These are phyloP conservation scores for Linnaemya tessellans DNA, from an alignment of 2,888 invertebrate genomes.

Conservation along the genomic window DNA sequence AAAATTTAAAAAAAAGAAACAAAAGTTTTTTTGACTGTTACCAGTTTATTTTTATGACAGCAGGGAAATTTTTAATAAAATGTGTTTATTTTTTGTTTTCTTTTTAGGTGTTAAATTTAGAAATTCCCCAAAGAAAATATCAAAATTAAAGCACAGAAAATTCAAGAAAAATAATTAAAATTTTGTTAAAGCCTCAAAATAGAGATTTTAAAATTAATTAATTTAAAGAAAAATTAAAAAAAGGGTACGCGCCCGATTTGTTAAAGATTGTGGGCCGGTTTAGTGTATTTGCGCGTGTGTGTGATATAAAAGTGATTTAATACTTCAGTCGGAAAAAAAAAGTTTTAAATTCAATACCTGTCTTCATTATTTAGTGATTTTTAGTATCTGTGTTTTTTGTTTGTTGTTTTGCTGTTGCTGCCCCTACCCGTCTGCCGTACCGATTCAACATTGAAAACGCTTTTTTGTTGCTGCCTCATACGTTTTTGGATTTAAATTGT, in stretches of 20 bases:
- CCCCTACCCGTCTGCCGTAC: neutral
- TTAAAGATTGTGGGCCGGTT: slow-evolving; percentile 25
- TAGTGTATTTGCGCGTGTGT: neutral
- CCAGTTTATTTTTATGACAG: slow-evolving; percentile 19
- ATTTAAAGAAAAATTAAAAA: slow-evolving; percentile 10
- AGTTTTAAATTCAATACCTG: slow-evolving; percentile 65
- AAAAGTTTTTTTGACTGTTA: slow-evolving; percentile 15
- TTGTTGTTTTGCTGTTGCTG: slow-evolving; percentile 20
- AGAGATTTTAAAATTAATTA: slow-evolving; percentile 4
- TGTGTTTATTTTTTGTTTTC: slow-evolving; percentile 46
- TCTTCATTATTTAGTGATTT: slow-evolving; percentile 42
- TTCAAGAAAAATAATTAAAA: slow-evolving; percentile 20
- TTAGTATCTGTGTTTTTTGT: neutral
- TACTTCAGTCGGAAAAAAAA: slow-evolving; percentile 31
- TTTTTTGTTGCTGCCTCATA: slow-evolving; percentile 29
- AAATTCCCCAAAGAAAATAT: slow-evolving; percentile 53
- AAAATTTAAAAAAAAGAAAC: slow-evolving; percentile 22
- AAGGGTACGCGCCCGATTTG: slow-evolving; percentile 51
- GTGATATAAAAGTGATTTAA: slow-evolving; percentile 55
- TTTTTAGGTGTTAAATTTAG: slow-evolving; percentile 57
- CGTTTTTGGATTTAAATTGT: slow-evolving; percentile 47
- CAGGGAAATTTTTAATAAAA: slow-evolving; percentile 19
- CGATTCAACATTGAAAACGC: neutral
- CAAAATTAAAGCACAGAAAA: slow-evolving; percentile 24
- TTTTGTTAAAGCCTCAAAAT: slow-evolving; percentile 7